A percentile compares a stretch with the other conserved stretches of the same genome.
phyloP scores from a whole-genome alignment of 2,113 vertebrate species.

The Scatophagus argus region DNA sequence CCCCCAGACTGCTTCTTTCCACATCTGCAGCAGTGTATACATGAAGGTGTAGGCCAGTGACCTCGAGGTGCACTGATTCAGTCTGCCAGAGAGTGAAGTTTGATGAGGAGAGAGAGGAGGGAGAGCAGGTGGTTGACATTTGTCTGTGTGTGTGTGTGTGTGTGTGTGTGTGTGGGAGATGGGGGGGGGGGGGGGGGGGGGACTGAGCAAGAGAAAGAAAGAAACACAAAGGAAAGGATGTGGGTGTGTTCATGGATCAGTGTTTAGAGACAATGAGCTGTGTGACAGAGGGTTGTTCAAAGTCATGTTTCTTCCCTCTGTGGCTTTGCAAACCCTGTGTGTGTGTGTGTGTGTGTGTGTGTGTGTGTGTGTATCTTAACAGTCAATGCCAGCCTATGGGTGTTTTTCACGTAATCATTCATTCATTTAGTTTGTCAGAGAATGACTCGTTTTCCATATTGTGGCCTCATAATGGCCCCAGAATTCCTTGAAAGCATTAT shows the following conservation, averaged over 20 bases:
- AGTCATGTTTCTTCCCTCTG: slow-evolving; percentile 31
- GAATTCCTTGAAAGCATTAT: rapidly evolving
- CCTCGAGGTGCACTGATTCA: slow-evolving; percentile 79
- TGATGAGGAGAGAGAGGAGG: slow-evolving; percentile 48
- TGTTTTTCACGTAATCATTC: not conserved
- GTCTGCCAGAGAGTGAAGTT: slow-evolving; percentile 75
- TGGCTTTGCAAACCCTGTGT: not conserved
- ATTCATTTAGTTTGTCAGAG: not conserved
- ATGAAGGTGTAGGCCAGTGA: slow-evolving; percentile 64
- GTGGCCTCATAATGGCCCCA: not conserved
- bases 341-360: not conserved
- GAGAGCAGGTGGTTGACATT: slow-evolving; percentile 12
- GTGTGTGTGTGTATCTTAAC: not conserved
- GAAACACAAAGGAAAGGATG: slow-evolving; percentile 50
- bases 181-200: no score
- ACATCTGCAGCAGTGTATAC: slow-evolving; percentile 19
- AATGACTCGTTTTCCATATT: not conserved
- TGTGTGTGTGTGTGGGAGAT: not conserved
- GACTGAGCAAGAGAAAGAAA: not conserved
- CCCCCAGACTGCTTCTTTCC: not conserved
- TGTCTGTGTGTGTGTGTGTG: slow-evolving; percentile 2
- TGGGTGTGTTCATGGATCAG: slow-evolving; percentile 56
- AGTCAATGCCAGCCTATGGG: not conserved
- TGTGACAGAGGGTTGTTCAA: slow-evolving; percentile 37
- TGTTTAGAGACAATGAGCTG: slow-evolving; percentile 51